phyloP scores from a whole-genome alignment of 2,888 invertebrate genomes.

The Pseudococcus longispinus region DNA sequence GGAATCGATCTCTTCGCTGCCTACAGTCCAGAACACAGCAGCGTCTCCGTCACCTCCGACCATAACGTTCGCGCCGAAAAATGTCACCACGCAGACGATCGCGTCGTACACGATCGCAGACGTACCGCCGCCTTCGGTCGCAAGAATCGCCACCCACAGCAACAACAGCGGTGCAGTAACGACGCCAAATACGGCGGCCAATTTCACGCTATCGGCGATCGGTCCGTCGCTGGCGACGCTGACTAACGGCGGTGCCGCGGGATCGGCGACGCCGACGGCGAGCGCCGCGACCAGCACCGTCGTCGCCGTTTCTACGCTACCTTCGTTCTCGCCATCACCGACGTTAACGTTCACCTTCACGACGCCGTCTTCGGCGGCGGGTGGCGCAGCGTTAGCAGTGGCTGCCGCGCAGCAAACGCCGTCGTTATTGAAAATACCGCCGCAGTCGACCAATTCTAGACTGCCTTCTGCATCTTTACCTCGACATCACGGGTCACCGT shows the following conservation, averaged over 20 bases:
- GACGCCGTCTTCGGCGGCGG: slow-evolving; percentile 15
- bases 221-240: neutral
- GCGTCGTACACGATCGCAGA: slow-evolving; percentile 3
- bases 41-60: slow-evolving; percentile 25
- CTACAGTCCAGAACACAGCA: neutral
- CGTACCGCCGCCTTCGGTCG: neutral
- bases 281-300: neutral
- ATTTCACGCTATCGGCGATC: slow-evolving; percentile 23
- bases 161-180: neutral
- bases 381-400: neutral
- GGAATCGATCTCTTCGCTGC: slow-evolving; percentile 35
- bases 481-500: slow-evolving; percentile 10
- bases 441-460: slow-evolving; percentile 29
- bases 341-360: slow-evolving; percentile 53
- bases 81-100: slow-evolving; percentile 21
- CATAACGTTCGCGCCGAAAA: slow-evolving; percentile 21
- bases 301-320: slow-evolving; percentile 29
- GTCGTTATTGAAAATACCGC: slow-evolving; percentile 37
- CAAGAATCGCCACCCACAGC: neutral
- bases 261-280: neutral
- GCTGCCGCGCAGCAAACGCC: slow-evolving; percentile 1
- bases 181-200: neutral
- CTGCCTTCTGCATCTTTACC: slow-evolving; percentile 23
- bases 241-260: neutral
- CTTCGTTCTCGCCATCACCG: slow-evolving; percentile 47